Conservation (phyloP, 2,888 invertebrate species). For the Aspidiotus destructor region DNA sequence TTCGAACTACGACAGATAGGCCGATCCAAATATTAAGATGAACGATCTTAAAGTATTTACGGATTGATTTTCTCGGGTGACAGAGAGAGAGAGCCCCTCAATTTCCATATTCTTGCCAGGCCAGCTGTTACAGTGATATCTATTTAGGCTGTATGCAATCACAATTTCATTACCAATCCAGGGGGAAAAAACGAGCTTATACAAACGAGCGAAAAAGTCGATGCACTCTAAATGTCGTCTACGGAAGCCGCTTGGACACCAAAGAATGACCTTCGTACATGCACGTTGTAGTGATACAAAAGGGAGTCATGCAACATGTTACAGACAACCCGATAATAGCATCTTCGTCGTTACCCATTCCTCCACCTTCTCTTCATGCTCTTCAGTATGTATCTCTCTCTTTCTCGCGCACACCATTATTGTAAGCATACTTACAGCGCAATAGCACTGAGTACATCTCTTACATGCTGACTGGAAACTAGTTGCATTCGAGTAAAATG, state of each 20-base stretch:
- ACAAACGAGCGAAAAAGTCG: conserved; percentile 7
- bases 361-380: conserved; percentile 4
- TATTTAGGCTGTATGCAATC: too few relatives aligned
- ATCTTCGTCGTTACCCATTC: conserved; percentile 17
- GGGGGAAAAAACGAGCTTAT: too few relatives aligned
- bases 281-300: conserved; percentile 20
- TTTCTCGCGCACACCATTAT: background rate
- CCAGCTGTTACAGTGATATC: too few relatives aligned
- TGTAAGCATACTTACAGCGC: background rate
- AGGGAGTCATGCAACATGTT: conserved; percentile 25
- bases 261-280: conserved; percentile 30
- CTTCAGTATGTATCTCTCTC: background rate
- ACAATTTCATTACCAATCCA: too few relatives aligned
- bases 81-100: too few relatives aligned
- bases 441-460: conserved; percentile 8
- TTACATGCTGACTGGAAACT: conserved; percentile 7
- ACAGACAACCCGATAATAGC: conserved; percentile 26
- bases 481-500: conserved; percentile 26
- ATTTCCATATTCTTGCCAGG: too few relatives aligned
- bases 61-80: too few relatives aligned
- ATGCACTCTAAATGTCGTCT: conserved; percentile 25
- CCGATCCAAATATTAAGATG: too few relatives aligned
- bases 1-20: too few relatives aligned
- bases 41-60: too few relatives aligned
- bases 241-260: conserved; percentile 22